Base-by-base conservation (phyloP, 2,797 vertebrate species). In the Ctenochaetus hawaiiensis region DNA sequence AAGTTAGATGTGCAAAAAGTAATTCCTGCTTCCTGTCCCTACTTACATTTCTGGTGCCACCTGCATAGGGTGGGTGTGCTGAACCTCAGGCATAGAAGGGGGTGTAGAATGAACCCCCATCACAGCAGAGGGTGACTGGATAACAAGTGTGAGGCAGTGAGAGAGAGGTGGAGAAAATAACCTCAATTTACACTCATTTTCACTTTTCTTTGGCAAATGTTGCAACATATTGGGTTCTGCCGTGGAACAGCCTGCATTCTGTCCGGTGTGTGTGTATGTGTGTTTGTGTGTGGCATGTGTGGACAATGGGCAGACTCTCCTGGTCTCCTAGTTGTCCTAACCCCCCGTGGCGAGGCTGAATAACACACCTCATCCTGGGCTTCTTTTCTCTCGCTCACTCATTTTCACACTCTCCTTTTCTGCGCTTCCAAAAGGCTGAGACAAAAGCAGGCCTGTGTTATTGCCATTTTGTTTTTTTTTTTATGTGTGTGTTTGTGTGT, bases 181-280 rank as follows among this genome's bases (percentile, higher is more conserved):
- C 94, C 91, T 93, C 93, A 95, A 95, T 96, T 96, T 95, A 94
- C 94, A 96, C 94, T 94, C 91, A 96, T 96, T 95, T 96, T 94
- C 95, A 94, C 94, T 92, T 94, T 95, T 93, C 94, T 94, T 93
- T 93, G 93, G 91, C 88, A 91, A 94, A 94, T 94, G 94, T 92
- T 93, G 87, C 87, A 74, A 91, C 88, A 89, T 93, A 92, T 93
- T 93, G 93, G 87, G 87, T 85, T 92, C 80, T 88, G 85, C 87
- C 52, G 75, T 37, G 44, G 75, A 79, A 61, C 59, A 81, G 87
- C 43, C 88, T 84, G 85, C 81, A 85, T 85, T 92, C 87, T 85
- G 82, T 86, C 82, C 61, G 14, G 58, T 4, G 52, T 70, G 68
- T 80, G 83, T 71, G 63, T 74, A 39, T 43, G 67, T 78, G 80